These are phyloP conservation scores for Polyodon spathula DNA, from an alignment of 2,113 vertebrate genomes.

Conservation along the genomic window DNA sequence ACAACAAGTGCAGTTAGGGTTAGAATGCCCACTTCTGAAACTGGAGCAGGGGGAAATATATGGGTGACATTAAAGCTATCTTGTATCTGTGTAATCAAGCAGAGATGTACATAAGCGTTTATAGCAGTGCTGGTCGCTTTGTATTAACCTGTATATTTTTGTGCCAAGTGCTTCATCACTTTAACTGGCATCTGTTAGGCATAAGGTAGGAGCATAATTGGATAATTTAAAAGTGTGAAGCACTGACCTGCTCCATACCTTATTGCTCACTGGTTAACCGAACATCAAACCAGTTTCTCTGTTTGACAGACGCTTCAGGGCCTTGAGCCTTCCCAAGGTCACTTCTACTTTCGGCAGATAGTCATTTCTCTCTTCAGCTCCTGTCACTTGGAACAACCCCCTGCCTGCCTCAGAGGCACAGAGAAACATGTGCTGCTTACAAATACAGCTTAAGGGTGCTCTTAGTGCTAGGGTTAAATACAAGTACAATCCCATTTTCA, in stretches of 20 bases:
- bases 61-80: no score
- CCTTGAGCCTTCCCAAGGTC: background rate
- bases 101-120: background rate
- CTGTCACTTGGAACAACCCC: background rate
- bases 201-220: conserved; percentile 3
- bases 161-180: background rate
- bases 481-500: no score
- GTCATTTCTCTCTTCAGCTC: background rate
- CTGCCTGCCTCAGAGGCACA: conserved; percentile 8
- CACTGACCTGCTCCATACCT: background rate
- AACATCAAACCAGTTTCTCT: background rate
- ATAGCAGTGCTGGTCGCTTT: background rate
- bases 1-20: no score
- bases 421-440: no score
- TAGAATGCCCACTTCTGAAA: no score
- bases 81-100: background rate
- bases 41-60: no score
- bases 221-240: conserved; percentile 1
- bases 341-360: background rate
- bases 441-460: no score
- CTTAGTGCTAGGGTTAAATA: no score
- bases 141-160: background rate
- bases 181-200: background rate
- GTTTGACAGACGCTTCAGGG: background rate
- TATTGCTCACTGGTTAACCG: no score